Base-by-base conservation (phyloP, 2,888 invertebrate genomes). In the Pollenia angustigena region DNA sequence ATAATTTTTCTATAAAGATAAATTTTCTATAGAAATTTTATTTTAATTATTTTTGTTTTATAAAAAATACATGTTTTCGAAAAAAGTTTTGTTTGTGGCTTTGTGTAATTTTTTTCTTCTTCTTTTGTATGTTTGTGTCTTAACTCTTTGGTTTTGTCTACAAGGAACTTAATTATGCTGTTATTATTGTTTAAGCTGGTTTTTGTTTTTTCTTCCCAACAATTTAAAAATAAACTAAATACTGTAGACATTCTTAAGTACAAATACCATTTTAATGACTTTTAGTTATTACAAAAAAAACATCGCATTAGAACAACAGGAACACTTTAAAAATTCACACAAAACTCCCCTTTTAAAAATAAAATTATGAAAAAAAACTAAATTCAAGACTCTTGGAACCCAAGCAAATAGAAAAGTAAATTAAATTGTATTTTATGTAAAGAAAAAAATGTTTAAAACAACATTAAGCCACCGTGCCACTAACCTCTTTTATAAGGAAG, bases 401-500 rank as follows among this genome's bases (percentile, higher is more conserved):
- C 32, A 50, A 9, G 3, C 40, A 52, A n/a, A 7, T 69, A 23
- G 1, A 8, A 23, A 52, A 10, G 50, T 10, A 4, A 40, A 23
- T 7, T 60, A 1, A 23, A 23, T 46, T 66, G 46, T n/a, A 16
- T 23, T 7, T 46, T 46, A 40, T 50, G 4, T 32, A 46, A 23
- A 71, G 14, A 56, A 42, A 14, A 62, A 16, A 32, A 8, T 10
- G n/a, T 54, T 18, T 23, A n/a, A 44, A 64, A 12, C 42, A 0
- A 40, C 40, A 42, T 23, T 23, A 56, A 50, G 16, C 23, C 40
- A 78, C 6, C 52, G 81, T 81, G 60, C 78, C 81, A 78, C 76
- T 81, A 68, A 85, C 52, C 76, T 80, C 66, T 72, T 85, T 78
- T 60, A 60, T 48, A 66, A 78, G 72, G 46, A 85, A 78, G 23